Evolutionary conservation across 2,797 vertebrate species (phyloP).

Genomic region (Rachycentron canadum): DNA sequence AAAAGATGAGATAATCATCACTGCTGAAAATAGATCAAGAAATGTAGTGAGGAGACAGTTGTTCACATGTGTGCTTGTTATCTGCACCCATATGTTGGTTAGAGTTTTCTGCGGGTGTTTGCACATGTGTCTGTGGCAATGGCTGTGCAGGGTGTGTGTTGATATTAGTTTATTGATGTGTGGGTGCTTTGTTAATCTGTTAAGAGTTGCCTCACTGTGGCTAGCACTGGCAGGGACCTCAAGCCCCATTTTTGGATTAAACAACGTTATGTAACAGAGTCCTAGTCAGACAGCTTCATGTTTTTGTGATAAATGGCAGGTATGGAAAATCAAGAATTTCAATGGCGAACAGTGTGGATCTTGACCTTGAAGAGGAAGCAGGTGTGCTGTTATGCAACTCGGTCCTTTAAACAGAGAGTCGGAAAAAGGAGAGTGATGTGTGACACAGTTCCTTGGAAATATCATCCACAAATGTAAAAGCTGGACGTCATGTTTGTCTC

Average conservation of each 20-base stretch:
- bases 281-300: slow-evolving; percentile 9
- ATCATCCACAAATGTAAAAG: slow-evolving; percentile 30
- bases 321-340: slow-evolving; percentile 59
- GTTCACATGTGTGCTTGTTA: slow-evolving; percentile 27
- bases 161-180: slow-evolving; percentile 50
- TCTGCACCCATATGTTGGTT: slow-evolving; percentile 27
- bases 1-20: slow-evolving; percentile 61
- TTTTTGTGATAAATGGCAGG: slow-evolving; percentile 41
- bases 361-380: slow-evolving; percentile 32
- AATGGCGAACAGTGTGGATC: slow-evolving; percentile 22
- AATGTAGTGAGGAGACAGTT: slow-evolving; percentile 36
- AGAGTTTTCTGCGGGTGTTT: slow-evolving; percentile 5
- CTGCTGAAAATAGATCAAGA: slow-evolving; percentile 34
- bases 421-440: slow-evolving; percentile 30
- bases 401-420: slow-evolving; percentile 19
- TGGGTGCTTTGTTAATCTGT: slow-evolving; percentile 51
- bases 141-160: slow-evolving; percentile 26
- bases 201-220: slow-evolving; percentile 56
- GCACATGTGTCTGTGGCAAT: slow-evolving; percentile 14
- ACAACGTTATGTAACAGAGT: slow-evolving; percentile 60
- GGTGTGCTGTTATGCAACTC: slow-evolving; percentile 52
- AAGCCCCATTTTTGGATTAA: slow-evolving; percentile 36
- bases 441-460: slow-evolving; percentile 48
- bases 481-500: slow-evolving; percentile 47
- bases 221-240: slow-evolving; percentile 36